Conservation (phyloP, 2,113 vertebrate genomes). For the Lucifuga dentata region DNA sequence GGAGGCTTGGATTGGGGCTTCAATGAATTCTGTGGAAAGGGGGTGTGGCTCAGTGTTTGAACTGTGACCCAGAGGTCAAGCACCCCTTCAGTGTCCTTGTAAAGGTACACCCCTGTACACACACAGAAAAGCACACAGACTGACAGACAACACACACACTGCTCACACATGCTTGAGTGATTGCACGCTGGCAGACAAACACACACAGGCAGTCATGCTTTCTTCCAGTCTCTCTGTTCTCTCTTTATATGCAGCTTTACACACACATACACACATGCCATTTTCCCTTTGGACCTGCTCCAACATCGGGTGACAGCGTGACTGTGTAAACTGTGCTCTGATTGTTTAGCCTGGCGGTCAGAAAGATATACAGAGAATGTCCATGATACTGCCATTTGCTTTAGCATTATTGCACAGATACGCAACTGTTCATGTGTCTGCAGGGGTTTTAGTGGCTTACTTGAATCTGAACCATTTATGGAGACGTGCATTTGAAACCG, state of each 20-base stretch:
- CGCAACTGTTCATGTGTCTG: slow-evolving; percentile 8
- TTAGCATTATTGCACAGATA: slow-evolving; percentile 20
- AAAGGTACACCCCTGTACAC: slow-evolving; percentile 52
- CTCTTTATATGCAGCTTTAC: slow-evolving; percentile 22
- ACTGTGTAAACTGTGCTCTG: slow-evolving; percentile 72
- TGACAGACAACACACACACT: slow-evolving; percentile 42
- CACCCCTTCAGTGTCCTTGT: slow-evolving; percentile 45
- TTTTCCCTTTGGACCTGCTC: slow-evolving; percentile 30
- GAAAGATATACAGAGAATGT: slow-evolving; percentile 58
- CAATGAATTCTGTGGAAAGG: slow-evolving; percentile 51
- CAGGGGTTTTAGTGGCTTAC: background rate
- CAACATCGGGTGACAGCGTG: slow-evolving; percentile 46
- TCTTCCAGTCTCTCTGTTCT: slow-evolving; percentile 27
- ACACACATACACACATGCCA: slow-evolving; percentile 4
- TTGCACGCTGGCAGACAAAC: slow-evolving; percentile 34
- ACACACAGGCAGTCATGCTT: slow-evolving; percentile 38
- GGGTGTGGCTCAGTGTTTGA: slow-evolving; percentile 50
- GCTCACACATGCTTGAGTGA: slow-evolving; percentile 51
- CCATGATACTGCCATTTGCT: slow-evolving; percentile 47
- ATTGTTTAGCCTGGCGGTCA: slow-evolving; percentile 72
- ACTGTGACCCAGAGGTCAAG: slow-evolving; percentile 69
- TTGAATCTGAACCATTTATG: slow-evolving; percentile 68
- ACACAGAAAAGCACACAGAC: slow-evolving; percentile 43
- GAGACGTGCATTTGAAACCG: slow-evolving; percentile 27
- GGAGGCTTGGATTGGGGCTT: slow-evolving; percentile 35